Percentiles rank a stretch among this genome's conserved stretches.
phyloP scores from a whole-genome alignment of 2,113 vertebrate genomes.

The Patagioenas fasciata region DNA sequence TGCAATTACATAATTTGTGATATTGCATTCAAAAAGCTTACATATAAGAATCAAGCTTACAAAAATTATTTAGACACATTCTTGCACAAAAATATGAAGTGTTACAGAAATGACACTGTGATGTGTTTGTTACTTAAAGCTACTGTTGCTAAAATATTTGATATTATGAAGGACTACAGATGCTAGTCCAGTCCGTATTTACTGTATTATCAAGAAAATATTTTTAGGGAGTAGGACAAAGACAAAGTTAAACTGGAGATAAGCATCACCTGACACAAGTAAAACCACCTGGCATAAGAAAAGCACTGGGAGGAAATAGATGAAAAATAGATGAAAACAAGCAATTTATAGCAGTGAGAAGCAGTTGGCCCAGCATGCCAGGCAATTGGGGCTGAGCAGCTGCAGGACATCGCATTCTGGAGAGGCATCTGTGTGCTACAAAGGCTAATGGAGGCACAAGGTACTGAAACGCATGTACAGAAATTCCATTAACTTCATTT shows the following conservation, averaged over 20 bases:
- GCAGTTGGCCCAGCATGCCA: accelerated
- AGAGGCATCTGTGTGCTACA: not conserved
- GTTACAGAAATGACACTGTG: not conserved
- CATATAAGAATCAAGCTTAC: not conserved
- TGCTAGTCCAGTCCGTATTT: not conserved
- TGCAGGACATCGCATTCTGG: not conserved
- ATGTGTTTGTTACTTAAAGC: not conserved
- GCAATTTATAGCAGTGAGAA: not conserved
- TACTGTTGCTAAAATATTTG: not conserved
- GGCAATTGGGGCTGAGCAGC: not conserved
- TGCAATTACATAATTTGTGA: not conserved
- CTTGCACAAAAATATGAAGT: not conserved
- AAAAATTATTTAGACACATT: not conserved
- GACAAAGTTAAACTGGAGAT: not conserved
- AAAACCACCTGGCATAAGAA: not conserved
- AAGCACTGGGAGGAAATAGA: not conserved
- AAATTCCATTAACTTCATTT: not conserved
- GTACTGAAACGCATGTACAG: not conserved
- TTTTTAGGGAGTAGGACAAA: not conserved
- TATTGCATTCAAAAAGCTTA: not conserved
- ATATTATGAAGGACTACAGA: not conserved
- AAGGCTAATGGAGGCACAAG: not conserved
- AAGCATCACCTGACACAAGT: not conserved
- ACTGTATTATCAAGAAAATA: not conserved
- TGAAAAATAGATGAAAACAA: not conserved